Conservation (phyloP, 2,797 vertebrate species). For the Leucoraja ocellata region DNA sequence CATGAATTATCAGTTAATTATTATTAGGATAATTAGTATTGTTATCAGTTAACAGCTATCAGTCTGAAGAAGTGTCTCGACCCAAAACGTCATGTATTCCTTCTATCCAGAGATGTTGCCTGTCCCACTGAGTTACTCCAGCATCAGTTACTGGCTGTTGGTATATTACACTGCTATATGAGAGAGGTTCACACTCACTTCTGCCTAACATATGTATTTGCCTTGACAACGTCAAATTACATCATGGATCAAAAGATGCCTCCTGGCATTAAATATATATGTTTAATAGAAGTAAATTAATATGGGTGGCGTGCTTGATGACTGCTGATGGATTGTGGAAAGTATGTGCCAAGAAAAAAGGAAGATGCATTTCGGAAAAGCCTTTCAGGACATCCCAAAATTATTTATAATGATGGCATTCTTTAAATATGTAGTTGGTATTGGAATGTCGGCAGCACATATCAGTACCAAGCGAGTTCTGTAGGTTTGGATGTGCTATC, state of each 20-base stretch:
- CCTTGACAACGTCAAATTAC: not conserved
- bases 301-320: not conserved
- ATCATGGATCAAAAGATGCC: not conserved
- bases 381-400: not conserved
- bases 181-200: not conserved
- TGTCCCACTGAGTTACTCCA: too few species aligned
- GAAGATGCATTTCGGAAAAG: not conserved
- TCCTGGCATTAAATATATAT: not conserved
- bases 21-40: too few species aligned
- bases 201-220: not conserved
- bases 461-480: too few species aligned
- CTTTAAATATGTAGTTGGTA: not conserved
- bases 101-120: too few species aligned
- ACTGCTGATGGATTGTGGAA: not conserved
- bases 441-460: not conserved
- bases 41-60: too few species aligned
- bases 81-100: too few species aligned
- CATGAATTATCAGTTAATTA: too few species aligned
- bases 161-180: not conserved
- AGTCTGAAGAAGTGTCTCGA: too few species aligned
- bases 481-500: too few species aligned
- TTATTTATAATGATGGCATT: not conserved
- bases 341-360: not conserved
- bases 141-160: too few species aligned
- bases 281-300: not conserved